Base-by-base conservation (phyloP, 2,113 vertebrate species). In the Sakesphorus luctuosus region DNA sequence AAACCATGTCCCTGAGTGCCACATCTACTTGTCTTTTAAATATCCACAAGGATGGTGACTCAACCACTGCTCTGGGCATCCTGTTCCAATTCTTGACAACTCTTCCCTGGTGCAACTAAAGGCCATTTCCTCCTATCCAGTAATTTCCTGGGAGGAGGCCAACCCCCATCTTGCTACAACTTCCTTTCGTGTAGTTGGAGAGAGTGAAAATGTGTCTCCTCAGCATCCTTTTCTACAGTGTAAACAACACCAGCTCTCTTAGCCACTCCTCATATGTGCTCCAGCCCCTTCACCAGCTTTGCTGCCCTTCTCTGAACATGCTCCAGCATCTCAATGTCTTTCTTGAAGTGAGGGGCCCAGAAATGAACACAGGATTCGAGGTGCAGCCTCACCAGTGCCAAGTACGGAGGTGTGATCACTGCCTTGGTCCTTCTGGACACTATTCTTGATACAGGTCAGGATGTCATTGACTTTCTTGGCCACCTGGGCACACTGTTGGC, bases 251-350 rank as follows among this genome's bases (percentile, higher is more conserved):
- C 77, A 28, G 18, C 11, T 50, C 21, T 5, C 17, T 52, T 26
- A 81, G 18, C 14, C 15, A 7, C 3, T 23, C 44, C 31, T 36
- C 8, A 24, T 6, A 24, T 24, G 14, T 50, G 26, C 7, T 74
- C 36, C 44, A 50, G 11, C 5, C 25, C 50, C 8, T 50, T 43
- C 14, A 6, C 6, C 25, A 65, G 25, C 35, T 44, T 26, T 33
- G 7, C 16, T 59, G 26, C 14, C 2, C 14, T 73, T 8, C 31
- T 58, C 43, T 73, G 13, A 26, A 36, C 36, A 28, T 0, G 0
- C 9, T 66, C 31, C 21, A 50, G 68, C 9, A 18, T 26, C 18
- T 66, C 33, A 43, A 4, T 28, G 31, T 33, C 31, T 26, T 50
- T 43, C 1, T 7, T 50, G 21, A 13, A 5, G 12, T 50, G 52